These are phyloP conservation scores for Alouatta palliata DNA, from an alignment of 2,113 vertebrate species.

Conservation along the genomic window DNA sequence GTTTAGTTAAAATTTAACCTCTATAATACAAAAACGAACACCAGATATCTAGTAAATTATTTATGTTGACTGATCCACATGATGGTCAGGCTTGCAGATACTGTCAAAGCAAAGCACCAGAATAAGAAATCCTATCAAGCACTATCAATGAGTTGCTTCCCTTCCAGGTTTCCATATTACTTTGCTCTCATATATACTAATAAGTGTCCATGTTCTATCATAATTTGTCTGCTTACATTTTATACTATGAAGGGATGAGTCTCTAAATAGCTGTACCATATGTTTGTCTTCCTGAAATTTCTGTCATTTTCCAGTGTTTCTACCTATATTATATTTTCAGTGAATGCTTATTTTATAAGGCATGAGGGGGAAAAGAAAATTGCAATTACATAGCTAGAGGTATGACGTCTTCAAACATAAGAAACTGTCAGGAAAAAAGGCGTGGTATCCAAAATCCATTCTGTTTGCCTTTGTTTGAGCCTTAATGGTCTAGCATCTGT, in stretches of 20 bases:
- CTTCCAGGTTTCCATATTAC: background rate
- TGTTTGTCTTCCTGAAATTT: background rate
- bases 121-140: background rate
- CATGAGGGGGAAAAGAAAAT: background rate
- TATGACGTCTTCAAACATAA: background rate
- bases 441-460: background rate
- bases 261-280: background rate
- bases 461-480: background rate
- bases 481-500: slow-evolving; percentile 64
- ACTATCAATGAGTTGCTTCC: background rate
- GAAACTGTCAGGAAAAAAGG: background rate
- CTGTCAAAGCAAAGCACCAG: slow-evolving; percentile 43
- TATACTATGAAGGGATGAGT: background rate
- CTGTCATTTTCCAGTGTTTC: background rate
- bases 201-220: background rate
- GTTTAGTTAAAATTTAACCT: too few relatives aligned
- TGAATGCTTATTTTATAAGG: background rate
- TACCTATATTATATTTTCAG: background rate
- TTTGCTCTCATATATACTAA: background rate
- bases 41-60: too few relatives aligned
- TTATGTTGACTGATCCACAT: slow-evolving; percentile 25
- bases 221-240: background rate
- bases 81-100: slow-evolving; percentile 63
- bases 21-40: too few relatives aligned
- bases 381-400: background rate